Conservation (phyloP, 2,888 invertebrate genomes). For the Dinocampus coccinellae region DNA sequence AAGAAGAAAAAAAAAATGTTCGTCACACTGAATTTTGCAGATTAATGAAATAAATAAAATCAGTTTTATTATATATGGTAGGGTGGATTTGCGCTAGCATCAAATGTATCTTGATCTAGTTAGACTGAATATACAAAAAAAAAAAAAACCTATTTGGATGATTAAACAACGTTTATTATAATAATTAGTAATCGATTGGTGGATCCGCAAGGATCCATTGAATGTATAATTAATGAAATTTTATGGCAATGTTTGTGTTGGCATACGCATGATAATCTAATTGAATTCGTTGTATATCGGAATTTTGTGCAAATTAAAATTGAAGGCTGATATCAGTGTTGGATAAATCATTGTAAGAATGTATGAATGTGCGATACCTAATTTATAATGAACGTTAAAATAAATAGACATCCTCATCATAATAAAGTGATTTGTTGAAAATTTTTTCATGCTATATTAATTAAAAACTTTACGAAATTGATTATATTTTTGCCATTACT, state of each 20-base stretch:
- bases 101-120: constrained; percentile 44
- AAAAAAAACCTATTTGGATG: too few relatives aligned
- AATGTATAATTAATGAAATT: constrained; percentile 26
- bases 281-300: constrained; percentile 35
- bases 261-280: constrained; percentile 34
- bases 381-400: constrained; percentile 48
- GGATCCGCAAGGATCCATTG: neutral
- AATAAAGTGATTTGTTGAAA: constrained; percentile 29
- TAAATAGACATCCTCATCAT: constrained; percentile 48
- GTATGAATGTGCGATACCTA: constrained; percentile 63
- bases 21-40: constrained; percentile 35
- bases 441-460: constrained; percentile 3
- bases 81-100: constrained; percentile 39
- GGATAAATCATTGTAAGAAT: constrained; percentile 57
- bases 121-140: constrained; percentile 30
- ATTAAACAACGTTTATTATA: too few relatives aligned
- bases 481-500: neutral
- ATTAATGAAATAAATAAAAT: constrained; percentile 8
- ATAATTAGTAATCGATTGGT: too few relatives aligned
- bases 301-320: constrained; percentile 49
- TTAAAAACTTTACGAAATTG: neutral
- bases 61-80: constrained; percentile 9
- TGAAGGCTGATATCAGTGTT: neutral
- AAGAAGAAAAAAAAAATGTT: constrained; percentile 41
- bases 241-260: constrained; percentile 43